Percentiles rank a stretch among this genome's conserved stretches.
Evolutionary conservation across 2,113 vertebrate species (phyloP).

Genomic region (Plotosus lineatus): DNA sequence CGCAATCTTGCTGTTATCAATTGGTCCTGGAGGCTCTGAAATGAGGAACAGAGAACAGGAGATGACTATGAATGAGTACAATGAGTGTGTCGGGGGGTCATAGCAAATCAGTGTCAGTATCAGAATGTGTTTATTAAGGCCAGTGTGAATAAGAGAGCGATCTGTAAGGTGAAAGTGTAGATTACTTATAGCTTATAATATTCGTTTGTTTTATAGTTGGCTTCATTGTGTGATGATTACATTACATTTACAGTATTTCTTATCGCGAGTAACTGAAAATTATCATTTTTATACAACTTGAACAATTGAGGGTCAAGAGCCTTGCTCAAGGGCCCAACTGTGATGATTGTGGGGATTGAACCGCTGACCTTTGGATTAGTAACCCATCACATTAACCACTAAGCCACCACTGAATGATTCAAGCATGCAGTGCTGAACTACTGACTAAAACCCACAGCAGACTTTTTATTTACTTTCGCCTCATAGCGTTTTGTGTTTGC

Average conservation of each 20-base stretch:
- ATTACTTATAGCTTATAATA: background rate
- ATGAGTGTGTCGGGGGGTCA: conserved; percentile 18
- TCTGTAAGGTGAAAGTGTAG: background rate
- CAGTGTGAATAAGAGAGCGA: background rate
- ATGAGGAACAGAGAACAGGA: conserved; percentile 15
- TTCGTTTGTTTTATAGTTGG: conserved; percentile 24
- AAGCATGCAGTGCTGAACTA: background rate
- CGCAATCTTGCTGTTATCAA: conserved; percentile 94
- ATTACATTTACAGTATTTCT: no score
- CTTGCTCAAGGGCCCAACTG: no score
- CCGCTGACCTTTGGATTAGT: no score
- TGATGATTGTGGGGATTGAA: no score
- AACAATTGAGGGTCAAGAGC: no score
- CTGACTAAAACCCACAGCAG: background rate
- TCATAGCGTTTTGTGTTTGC: background rate
- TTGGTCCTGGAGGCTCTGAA: conserved; percentile 88
- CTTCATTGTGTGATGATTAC: conserved; percentile 9
- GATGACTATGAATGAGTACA: background rate
- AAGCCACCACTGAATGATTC: no score
- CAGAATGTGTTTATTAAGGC: conserved; percentile 23
- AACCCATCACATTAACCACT: no score
- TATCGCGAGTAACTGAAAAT: no score
- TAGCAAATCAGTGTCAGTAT: background rate
- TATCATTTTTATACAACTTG: no score
- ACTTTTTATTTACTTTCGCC: background rate